These are phyloP conservation scores for Tiaroga cobitis DNA, from an alignment of 2,797 vertebrate genomes.

Conservation along the genomic window DNA sequence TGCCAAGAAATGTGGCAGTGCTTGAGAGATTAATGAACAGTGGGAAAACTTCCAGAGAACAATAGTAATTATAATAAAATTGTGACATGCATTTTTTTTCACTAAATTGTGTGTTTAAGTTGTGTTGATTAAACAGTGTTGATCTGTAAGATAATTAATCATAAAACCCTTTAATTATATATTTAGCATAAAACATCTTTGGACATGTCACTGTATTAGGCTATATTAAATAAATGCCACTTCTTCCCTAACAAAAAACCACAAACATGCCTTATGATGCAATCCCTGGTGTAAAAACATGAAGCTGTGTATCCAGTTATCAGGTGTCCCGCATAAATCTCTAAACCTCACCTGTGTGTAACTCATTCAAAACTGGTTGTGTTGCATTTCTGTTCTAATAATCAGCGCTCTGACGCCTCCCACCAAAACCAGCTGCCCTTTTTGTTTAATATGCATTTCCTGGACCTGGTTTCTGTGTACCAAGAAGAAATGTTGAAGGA, in stretches of 20 bases:
- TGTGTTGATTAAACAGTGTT: not conserved
- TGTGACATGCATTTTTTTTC: not conserved
- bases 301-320: slow-evolving; percentile 28
- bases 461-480: slow-evolving; percentile 19
- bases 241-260: not conserved
- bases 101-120: not conserved
- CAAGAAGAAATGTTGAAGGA: slow-evolving; percentile 6
- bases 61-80: not conserved
- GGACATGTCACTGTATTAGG: not conserved
- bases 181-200: slow-evolving; percentile 1
- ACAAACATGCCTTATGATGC: not conserved
- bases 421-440: slow-evolving; percentile 22
- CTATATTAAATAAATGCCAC: not conserved
- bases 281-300: not conserved
- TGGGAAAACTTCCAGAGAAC: not conserved
- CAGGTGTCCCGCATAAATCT: not conserved
- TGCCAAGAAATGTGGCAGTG: not conserved
- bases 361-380: slow-evolving; percentile 53
- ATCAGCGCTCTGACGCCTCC: slow-evolving; percentile 31
- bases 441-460: slow-evolving; percentile 12
- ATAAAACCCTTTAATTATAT: not conserved
- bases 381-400: slow-evolving; percentile 58
- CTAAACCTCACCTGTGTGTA: slow-evolving; percentile 10
- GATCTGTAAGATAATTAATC: not conserved
- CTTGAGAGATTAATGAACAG: not conserved